Evolutionary conservation across 2,888 invertebrate genomes (phyloP), one percentile per base, ranked within the genome.

Genomic region (Ethmia dodecea): DNA sequence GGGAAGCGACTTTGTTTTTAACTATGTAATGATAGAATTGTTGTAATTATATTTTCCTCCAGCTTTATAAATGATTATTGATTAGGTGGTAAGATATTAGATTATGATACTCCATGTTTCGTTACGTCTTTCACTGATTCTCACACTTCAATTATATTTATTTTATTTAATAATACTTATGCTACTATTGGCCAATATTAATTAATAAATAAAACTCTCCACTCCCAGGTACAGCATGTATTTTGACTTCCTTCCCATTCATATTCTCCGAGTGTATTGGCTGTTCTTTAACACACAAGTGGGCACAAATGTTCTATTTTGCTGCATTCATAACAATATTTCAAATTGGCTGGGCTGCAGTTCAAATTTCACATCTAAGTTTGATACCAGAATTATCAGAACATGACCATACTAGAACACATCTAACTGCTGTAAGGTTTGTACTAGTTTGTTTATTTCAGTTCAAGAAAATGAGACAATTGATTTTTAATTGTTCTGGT

Each of bases 301-400:
- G 90, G 89, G 91, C 92, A 13, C 90, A 93, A 72, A 79, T 94
- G 65, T 84, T 91, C 51, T 94, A 94, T 67, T 94, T 91, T 72
- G 88, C 90, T 14, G 88, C 92, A 33, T 94, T 94, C 62, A 92
- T 94, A 33, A 73, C 91, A 28, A 91, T 97, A 60, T 96, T 95
- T 68, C 96, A 97, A 88, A 94, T 97, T 76, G 97, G 97, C 10
- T 97, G 97, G 97, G 96, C 97, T 3, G 84, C 94, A 1, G 93
- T 94, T 0, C 97, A 97, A 83, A 95, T 97, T 57, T 95, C 96
- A 13, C 97, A 97, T 68, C 86, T 97, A 41, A 93, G 96, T 10
- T 86, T 97, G 30, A 96, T 97, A 55, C 95, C 96, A 0, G 93
- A 94, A 60, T 73, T 95, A 27, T 91, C 94, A 1, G 89, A 92